Evolutionary conservation across 53 echinoderm and acorn worm species (phyloP), one percentile per base, ranked within the genome.

Genomic region (Stichopus horrens): DNA sequence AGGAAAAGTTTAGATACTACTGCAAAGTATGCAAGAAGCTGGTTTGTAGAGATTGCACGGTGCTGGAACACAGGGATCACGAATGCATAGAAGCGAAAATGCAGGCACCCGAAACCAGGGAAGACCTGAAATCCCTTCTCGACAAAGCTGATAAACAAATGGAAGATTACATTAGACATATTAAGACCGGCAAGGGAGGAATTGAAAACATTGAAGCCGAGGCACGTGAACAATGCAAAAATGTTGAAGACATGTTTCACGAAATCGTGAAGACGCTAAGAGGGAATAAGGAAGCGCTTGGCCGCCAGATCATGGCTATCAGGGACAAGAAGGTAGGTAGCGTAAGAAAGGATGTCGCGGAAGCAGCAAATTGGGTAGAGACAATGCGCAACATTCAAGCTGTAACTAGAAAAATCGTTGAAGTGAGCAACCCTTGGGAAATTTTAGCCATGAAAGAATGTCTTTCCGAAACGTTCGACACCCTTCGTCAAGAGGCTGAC

Each of bases 1-100:
- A 86, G 20, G 86, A 90, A 20, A 76, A 75, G 65, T 74, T 86
- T 19, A 58, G 77, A 16, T 90, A 86, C 21, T 90, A 90, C 54
- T 90, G 90, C 21, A 63, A 23, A 51, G 77, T 55, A 9, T 90
- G 87, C 65, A 5, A 79, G 5, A 65, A 55, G 76, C 73, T 86
- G 59, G 78, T 90, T 65, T 90, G 90, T 37, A 76, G 86, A 71
- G 87, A 86, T 86, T 90, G 90, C 76, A 90, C 87, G 5, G 76
- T 86, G 14, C 52, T 90, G 67, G 90, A 90, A 14, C 90, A 90
- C 86, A 76, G 86, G 19, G 71, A 86, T 11, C 90, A 90, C 87
- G 79, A 90, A 18, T 90, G 86, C 65, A 88, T 85, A 67, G 85
- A 85, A 85, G 85, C 85, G 85, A 85, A 67, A 67, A 85, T 16